Evolutionary conservation across 2,888 invertebrate genomes (phyloP), one percentile per base, ranked within the genome.

Genomic region (Napeogenes inachia): DNA sequence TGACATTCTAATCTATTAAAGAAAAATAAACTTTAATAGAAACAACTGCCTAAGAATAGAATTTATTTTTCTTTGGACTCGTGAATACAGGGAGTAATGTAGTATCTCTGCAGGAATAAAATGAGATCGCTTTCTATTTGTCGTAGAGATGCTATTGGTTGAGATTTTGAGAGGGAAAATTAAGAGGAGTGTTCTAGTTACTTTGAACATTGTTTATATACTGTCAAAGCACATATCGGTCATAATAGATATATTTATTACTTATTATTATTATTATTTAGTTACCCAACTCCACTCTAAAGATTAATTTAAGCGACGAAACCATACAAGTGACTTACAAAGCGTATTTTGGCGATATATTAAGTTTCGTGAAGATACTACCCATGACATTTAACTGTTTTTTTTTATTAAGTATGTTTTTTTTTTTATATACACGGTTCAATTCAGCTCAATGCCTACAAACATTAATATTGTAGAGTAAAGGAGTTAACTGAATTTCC

Each of bases 81-180:
- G 13, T 33, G 35, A 64, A 64, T 76, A 71, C 77, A 81, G 77
- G 83, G 84, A 82, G 81, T 78, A 78, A 68, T 72, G 77, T 78
- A 75, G 78, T 85, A 87, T 88, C 83, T 84, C 79, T 77, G 74
- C 71, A 78, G 80, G 79, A 82, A 81, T 76, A 77, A 80, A 80
- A 78, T 73, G 78, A 83, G 83, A 86, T 79, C 79, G 73, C 78
- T 75, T 77, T 76, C 70, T 73, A 72, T 77, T 75, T 65, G 69
- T 65, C 65, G 63, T 64, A 69, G 71, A 72, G 69, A 65, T 78
- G 74, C 69, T 68, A 87, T 87, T 89, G 86, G 87, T 68, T 73
- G 68, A 73, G 73, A 75, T 71, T 76, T 70, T 66, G 66, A 64
- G 71, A 75, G 73, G 75, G 64, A 59, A 54, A 45, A 56, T n/a